Base-by-base conservation (phyloP, 2,797 vertebrate species). In the Leptodactylus fallax region DNA sequence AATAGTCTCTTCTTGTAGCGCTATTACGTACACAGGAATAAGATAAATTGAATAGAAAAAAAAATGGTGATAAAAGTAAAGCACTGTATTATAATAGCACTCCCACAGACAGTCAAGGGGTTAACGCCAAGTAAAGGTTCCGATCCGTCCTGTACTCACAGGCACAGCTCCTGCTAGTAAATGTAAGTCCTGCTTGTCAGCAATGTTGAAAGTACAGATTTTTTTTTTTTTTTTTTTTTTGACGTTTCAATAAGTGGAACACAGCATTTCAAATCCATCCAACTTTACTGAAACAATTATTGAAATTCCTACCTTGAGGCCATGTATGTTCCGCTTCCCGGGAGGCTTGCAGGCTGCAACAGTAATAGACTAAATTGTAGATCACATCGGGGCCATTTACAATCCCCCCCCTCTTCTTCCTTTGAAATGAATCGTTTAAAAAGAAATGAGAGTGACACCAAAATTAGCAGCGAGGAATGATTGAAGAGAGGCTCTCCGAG, bases 221-320 rank as follows among this genome's bases (percentile, higher is more conserved):
- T 84, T 98, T 96, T 25, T 45, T 55, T 98, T 96, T 25, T 45
- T 55, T 55, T 97, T 98, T 96, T 97, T 97, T 97, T 96, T 99
- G 98, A 99, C 98, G 98, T 99, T 99, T 99, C 98, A 99, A 99
- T 99, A 99, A 99, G 97, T 99, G 97, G 98, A 99, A 98, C 98
- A 98, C 96, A 97, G 97, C 94, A 95, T 96, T 97, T 96, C 97
- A 96, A 97, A 98, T 98, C 97, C 97, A 97, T 97, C 97, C 97
- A 98, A 98, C 96, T 99, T 99, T 99, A 95, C 97, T 97, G 97
- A 98, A 99, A 99, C 98, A 99, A 99, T 99, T 99, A 99, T 98
- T 99, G 97, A 97, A 98, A 97, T 97, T 96, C 95, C 92, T 96
- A 97, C 97, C 98, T 99, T 97, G 95, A 97, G 98, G 98, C 98